Conservation (phyloP, 2,113 vertebrate species). For the Pontoporia blainvillei region DNA sequence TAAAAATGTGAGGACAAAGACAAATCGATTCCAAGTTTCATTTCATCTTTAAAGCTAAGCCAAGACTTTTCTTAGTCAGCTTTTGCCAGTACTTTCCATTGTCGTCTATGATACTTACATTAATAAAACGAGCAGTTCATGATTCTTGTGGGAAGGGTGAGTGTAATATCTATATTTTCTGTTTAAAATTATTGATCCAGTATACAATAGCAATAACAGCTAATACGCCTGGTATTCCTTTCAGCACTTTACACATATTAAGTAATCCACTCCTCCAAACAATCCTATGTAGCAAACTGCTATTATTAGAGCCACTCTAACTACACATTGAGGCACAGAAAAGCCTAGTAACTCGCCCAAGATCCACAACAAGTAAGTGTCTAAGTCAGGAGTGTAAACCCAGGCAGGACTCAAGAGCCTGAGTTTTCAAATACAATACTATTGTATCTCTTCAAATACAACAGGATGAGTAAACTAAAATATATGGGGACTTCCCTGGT, state of each 20-base stretch:
- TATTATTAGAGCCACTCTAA: background rate
- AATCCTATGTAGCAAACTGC: background rate
- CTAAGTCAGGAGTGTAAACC: background rate
- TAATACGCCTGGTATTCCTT: background rate
- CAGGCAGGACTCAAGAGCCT: background rate
- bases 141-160: background rate
- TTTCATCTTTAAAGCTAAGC: background rate
- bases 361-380: background rate
- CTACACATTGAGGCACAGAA: background rate
- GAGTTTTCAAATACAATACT: background rate
- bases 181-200: background rate
- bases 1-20: background rate
- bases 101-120: background rate
- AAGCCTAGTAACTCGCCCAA: background rate
- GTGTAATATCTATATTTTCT: background rate
- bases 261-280: background rate
- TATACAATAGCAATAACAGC: background rate
- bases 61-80: background rate
- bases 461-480: background rate
- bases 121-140: background rate
- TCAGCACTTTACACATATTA: background rate
- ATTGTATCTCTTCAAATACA: background rate
- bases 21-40: background rate
- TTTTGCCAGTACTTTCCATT: background rate
- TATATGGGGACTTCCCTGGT: background rate